These are phyloP conservation scores for Tachystola acroxantha DNA, from an alignment of 2,888 invertebrate species.

Conservation along the genomic window DNA sequence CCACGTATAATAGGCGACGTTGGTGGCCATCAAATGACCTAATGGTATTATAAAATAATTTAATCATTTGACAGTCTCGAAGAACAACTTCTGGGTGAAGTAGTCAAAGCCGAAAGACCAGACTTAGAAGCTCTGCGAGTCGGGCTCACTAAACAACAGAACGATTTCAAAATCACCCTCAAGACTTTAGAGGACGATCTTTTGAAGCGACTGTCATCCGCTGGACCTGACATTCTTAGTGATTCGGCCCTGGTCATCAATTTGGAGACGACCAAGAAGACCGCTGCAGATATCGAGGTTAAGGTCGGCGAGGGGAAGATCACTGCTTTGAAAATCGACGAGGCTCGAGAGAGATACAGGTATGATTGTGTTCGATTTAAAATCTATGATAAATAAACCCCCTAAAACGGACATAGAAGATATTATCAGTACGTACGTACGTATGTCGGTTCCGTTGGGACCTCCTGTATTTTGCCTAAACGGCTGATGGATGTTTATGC, in stretches of 20 bases:
- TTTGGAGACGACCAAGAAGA: conserved; percentile 94
- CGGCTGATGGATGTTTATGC: too few species aligned
- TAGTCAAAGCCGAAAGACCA: conserved; percentile 94
- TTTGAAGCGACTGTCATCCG: conserved; percentile 90
- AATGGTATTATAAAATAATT: too few species aligned
- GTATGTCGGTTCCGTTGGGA: too few species aligned
- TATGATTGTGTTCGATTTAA: conserved; percentile 16
- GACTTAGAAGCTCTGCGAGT: conserved; percentile 91
- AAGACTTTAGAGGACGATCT: conserved; percentile 95
- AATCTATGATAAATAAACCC: too few species aligned
- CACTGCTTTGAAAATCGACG: conserved; percentile 92
- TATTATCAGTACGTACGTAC: too few species aligned
- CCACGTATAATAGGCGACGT: too few species aligned
- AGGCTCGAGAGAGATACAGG: conserved; percentile 92
- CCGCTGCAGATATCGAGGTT: conserved; percentile 92
- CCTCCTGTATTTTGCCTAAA: too few species aligned
- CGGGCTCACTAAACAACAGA: conserved; percentile 93
- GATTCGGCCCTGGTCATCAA: conserved; percentile 95
- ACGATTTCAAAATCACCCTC: conserved; percentile 94
- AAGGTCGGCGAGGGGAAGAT: conserved; percentile 92
- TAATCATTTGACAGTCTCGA: conserved; percentile 79
- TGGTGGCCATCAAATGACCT: too few species aligned
- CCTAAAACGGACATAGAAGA: too few species aligned
- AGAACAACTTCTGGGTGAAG: conserved; percentile 94
- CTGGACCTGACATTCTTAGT: conserved; percentile 94